Evolutionary conservation across 2,113 vertebrate genomes (phyloP), one percentile per base, ranked within the genome.

Genomic region (Nycticryphes semicollaris): DNA sequence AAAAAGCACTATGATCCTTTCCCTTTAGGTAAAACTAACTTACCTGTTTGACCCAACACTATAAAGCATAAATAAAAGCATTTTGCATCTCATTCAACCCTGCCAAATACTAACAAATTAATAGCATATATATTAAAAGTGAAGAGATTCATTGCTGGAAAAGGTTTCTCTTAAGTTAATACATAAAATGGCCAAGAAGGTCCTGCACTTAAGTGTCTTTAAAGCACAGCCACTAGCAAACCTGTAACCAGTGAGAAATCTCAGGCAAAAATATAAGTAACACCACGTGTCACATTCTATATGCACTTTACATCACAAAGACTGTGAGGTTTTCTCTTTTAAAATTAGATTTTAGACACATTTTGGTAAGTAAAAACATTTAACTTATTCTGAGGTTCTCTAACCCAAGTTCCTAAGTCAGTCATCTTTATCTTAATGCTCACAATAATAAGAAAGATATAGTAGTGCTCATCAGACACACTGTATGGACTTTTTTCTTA

Each of bases 231-330:
- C 21, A 70, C 37, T 33, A 54, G 53, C 64, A 87, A 89, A 87
- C 12, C 39, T 30, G 0, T 9, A 94, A 54, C 35, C 43, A 39
- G 8, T 45, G 76, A 75, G 30, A 89, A 48, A 69, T n/a, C 68
- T 3, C 43, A 51, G n/a, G 41, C 35, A 77, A 78, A 93, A 69
- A 25, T 48, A 69, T 1, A 1, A 77, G 41, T 37, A 93, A 63
- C 8, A 67, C 12, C 23, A 48, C 0, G 8, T 1, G 3, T 45
- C 33, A 43, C 1, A 7, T 76, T 8, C 48, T 64, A n/a, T 48
- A 28, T 15, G 9, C 5, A 37, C 31, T 64, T 68, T 48, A 48
- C 17, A 43, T 11, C 45, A 60, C 23, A 39, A 56, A 59, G 37
- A 53, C 63, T 68, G 37, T 57, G 37, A 14, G 17, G 9, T 37